Base-by-base conservation (phyloP, 2,113 vertebrate genomes). In the Hiodon alosoides region DNA sequence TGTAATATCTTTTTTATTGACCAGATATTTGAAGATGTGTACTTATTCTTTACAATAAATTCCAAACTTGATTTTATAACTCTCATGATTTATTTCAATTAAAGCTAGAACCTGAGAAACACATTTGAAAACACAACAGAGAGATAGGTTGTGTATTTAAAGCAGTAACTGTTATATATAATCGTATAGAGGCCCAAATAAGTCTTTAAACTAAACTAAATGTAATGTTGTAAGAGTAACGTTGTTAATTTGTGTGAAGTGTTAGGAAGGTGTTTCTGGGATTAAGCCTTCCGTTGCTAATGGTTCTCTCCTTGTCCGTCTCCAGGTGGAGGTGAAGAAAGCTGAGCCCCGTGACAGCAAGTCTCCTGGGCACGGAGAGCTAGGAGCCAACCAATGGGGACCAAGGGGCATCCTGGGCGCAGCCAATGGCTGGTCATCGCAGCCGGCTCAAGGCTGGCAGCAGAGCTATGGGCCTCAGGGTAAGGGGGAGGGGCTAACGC, bases 241-340 rank as follows among this genome's bases (percentile, higher is more conserved):
- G 16, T 59, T 89, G 90, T 79, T 71, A 31, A 31, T 31, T 31
- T 31, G 92, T 87, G 88, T 90, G 87, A 90, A 6, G 83, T 75
- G 82, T 16, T 85, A 82, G 91, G 90, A 91, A 79, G 90, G 86
- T 88, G 89, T 87, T 87, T 86, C 78, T 4, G 13, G 17, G 9
- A 74, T 67, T 74, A 77, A 64, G 57, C 64, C 70, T 85, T n/a
- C 71, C 83, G 69, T 83, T 81, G 83, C 92, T 94, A 81, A 93
- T 83, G 79, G 71, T 76, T 52, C 68, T 76, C 85, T 93, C 77
- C 77, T 86, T 93, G 80, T 96, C 90, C 94, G 90, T 92, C 88
- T 94, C 85, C 86, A 99, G 97, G 97, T 99, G 92, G 97, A 99
- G 89, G 97, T 98, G 83, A 99, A 99, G 82, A 96, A 97, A 3